These are phyloP conservation scores for Torymus auratus DNA, from an alignment of 2,888 invertebrate species.

Conservation along the genomic window DNA sequence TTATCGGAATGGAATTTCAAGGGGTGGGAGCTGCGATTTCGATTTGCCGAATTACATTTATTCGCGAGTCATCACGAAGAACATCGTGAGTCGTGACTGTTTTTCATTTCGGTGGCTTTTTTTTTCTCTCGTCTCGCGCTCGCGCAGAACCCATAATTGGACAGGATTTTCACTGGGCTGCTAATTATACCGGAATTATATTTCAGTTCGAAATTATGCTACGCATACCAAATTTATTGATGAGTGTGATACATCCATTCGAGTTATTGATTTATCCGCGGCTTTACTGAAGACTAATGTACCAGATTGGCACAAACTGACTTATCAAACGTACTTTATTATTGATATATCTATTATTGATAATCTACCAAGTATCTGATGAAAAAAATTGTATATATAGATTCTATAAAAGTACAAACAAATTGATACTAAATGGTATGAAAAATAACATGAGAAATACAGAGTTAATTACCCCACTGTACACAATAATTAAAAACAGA, in stretches of 20 bases:
- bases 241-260: neutral
- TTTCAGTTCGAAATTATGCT: neutral
- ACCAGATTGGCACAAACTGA: neutral
- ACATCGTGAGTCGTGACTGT: neutral
- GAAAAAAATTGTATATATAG: too few species aligned
- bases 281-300: neutral
- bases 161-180: slow-evolving; percentile 1
- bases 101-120: neutral
- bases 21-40: neutral
- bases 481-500: too few species aligned
- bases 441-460: too few species aligned
- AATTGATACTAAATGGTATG: too few species aligned
- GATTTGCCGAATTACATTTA: neutral
- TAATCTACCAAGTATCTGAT: too few species aligned
- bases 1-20: slow-evolving; percentile 27
- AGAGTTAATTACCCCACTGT: too few species aligned
- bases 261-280: neutral
- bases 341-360: neutral
- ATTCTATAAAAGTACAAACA: too few species aligned
- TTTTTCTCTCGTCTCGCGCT: neutral
- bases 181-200: slow-evolving; percentile 21
- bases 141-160: neutral
- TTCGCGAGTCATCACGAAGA: too few species aligned
- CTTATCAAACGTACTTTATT: neutral
- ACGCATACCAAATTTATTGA: neutral